Base-by-base conservation (phyloP, 1,140 invertebrate species). In the Philopotamus ludificatus region DNA sequence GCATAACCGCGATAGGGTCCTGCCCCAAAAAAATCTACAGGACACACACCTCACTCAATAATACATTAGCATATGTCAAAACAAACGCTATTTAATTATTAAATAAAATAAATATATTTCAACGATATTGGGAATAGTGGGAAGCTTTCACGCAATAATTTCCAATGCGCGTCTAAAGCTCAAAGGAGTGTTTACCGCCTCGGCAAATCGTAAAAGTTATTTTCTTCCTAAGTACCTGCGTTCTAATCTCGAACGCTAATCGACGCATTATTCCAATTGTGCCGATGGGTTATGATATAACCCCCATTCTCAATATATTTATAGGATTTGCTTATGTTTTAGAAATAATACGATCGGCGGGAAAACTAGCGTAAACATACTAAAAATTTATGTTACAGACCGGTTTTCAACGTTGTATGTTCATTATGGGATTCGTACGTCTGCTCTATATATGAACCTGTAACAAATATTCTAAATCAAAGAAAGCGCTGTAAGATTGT, bases 181-280 rank as follows among this genome's bases (percentile, higher is more conserved):
- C n/a, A 58, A 58, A 39, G 55, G 28, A 58, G 28, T 49, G 59
- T 61, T 63, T 51, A 63, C 60, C 22, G 47, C 45, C 15, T 20
- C 9, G 34, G 53, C 15, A 23, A 45, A 28, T 45, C 60, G 60
- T 63, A 51, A 63, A 63, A 63, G 60, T 63, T 63, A 51, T 47
- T 47, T 47, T 47, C 44, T 47, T 47, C 44, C n/a, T n/a, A n/a
- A n/a, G n/a, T n/a, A n/a, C n/a, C n/a, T n/a, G n/a, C n/a, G n/a
- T n/a, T n/a, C n/a, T n/a, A n/a, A n/a, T n/a, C n/a, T n/a, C n/a
- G n/a, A n/a, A n/a, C n/a, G n/a, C n/a, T n/a, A n/a, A n/a, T n/a
- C n/a, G n/a, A n/a, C n/a, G n/a, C n/a, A n/a, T n/a, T n/a, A n/a
- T n/a, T n/a, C n/a, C n/a, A n/a, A n/a, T n/a, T n/a, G n/a, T n/a